Evolutionary conservation across 2,113 vertebrate genomes (phyloP), one percentile per base, ranked within the genome.

Genomic region (Mandrillus leucophaeus): DNA sequence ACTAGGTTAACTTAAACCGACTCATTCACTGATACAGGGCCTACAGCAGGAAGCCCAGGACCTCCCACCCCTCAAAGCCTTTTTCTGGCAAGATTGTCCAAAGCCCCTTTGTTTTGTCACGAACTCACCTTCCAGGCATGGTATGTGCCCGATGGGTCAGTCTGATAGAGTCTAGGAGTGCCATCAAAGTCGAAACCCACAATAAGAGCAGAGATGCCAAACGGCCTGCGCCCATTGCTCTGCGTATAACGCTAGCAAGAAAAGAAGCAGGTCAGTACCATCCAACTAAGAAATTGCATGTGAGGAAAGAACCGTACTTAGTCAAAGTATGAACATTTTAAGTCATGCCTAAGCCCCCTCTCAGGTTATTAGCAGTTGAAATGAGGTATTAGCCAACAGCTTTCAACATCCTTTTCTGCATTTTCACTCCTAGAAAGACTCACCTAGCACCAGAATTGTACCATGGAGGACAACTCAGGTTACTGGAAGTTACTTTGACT

Each of bases 131-230:
- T 99, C 99, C 99, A 99, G n/a, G 99, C 99, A 1, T 99, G 99
- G 97, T 99, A 99, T 0, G 99, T 99, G 45, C 99, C 99, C 0
- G 99, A 99, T 25, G 99, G 99, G 43, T 99, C 99, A 0, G 99
- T 99, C 98, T 99, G 99, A 88, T 99, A 99, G 27, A 99, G 99
- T 52, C 99, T 97, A 0, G 99, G 99, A 18, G 99, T 99, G 68
- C 99, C 99, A 30, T 99, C 99, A 0, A 99, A 99, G 97, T 99
- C 99, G 73, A 99, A 99, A 25, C 99, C 99, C 98, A 99, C 98
- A 2, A 99, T 99, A 9, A 99, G 99, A 45, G 99, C 99, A 0
- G 99, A 99, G 97, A 99, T 99, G 7, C 99, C 99, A 4, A 99
- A 99, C 3, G 99, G 99, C 18, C 99, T 98, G 95, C 99, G 99